Conservation (phyloP, 2,113 vertebrate genomes). For the Tragelaphus imberbis region DNA sequence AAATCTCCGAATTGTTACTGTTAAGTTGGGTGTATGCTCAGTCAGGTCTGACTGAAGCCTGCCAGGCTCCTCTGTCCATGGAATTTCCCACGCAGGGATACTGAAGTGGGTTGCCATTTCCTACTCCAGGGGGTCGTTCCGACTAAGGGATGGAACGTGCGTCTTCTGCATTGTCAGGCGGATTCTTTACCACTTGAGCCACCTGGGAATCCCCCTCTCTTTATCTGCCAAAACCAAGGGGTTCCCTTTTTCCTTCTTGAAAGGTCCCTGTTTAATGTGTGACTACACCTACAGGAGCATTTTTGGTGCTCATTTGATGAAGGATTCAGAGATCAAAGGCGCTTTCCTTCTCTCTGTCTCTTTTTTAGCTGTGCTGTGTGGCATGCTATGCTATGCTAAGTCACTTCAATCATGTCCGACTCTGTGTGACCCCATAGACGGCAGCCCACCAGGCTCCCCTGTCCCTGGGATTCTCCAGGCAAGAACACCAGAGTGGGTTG, state of each 20-base stretch:
- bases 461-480: too few relatives aligned
- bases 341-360: not conserved
- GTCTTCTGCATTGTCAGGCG: not conserved
- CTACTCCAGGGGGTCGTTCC: not conserved
- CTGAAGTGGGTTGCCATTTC: not conserved
- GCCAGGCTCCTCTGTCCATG: not conserved
- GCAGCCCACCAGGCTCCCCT: too few relatives aligned
- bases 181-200: not conserved
- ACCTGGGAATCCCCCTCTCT: not conserved
- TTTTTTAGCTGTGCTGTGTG: not conserved
- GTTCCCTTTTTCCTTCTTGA: not conserved
- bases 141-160: rapidly evolving
- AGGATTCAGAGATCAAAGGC: not conserved
- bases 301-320: not conserved
- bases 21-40: not conserved
- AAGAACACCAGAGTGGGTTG: too few relatives aligned
- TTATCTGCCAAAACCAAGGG: not conserved
- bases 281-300: not conserved
- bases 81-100: not conserved
- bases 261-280: not conserved
- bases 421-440: too few relatives aligned
- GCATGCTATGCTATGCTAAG: too few relatives aligned
- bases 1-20: not conserved
- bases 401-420: too few relatives aligned
- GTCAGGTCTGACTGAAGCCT: not conserved